These are phyloP conservation scores for Caenorhabditis wallacei DNA, from an alignment of 2,888 invertebrate genomes.

Conservation along the genomic window DNA sequence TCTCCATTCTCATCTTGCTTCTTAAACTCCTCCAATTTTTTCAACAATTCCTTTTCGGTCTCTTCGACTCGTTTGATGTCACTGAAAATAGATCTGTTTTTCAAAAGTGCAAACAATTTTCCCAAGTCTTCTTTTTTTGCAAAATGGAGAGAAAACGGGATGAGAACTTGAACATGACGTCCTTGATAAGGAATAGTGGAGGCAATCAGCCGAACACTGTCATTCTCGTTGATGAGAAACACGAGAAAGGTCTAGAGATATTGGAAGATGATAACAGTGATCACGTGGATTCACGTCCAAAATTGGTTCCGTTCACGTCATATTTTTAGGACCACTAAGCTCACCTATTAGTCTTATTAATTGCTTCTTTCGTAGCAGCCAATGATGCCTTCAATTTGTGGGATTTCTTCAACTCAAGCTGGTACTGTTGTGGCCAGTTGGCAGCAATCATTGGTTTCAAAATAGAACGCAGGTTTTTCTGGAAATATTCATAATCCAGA, in stretches of 20 bases:
- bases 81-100: constrained; percentile 51
- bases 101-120: constrained; percentile 21
- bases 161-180: constrained; percentile 17
- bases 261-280: not conserved
- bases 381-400: constrained; percentile 71
- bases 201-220: constrained; percentile 50
- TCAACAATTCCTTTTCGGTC: constrained; percentile 59
- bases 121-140: constrained; percentile 15
- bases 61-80: constrained; percentile 60
- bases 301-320: constrained; percentile 10
- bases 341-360: constrained; percentile 66
- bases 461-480: constrained; percentile 68
- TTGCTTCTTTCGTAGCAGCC: constrained; percentile 71
- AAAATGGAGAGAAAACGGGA: constrained; percentile 3
- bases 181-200: constrained; percentile 44
- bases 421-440: constrained; percentile 72
- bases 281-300: constrained; percentile 18
- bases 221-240: constrained; percentile 9
- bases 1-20: constrained; percentile 52
- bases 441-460: constrained; percentile 68
- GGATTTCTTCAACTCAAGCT: constrained; percentile 69
- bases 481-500: not conserved
- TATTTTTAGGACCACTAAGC: not conserved
- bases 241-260: constrained; percentile 7
- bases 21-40: constrained; percentile 52